Evolutionary conservation across 92 coral and sea anemone genomes (phyloP).

Genomic region (Parazoanthus atlanticus): DNA sequence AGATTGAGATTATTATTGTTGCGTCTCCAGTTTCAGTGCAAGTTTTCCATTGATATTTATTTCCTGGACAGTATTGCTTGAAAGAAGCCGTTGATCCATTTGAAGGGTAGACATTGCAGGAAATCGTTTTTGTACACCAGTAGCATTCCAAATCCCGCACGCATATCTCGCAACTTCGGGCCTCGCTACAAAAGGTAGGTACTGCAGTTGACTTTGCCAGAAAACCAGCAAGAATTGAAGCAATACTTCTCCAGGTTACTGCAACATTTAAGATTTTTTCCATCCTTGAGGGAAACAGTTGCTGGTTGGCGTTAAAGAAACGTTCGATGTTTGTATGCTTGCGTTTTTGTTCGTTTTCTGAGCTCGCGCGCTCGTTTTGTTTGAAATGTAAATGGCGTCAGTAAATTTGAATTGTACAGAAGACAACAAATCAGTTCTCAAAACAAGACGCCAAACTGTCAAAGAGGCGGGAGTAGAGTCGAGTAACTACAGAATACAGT

Average conservation of each 20-base stretch:
- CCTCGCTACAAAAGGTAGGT: slow-evolving; percentile 19
- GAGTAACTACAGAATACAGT: no score
- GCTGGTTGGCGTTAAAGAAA: not conserved
- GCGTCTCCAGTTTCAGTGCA: slow-evolving; percentile 13
- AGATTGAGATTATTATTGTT: slow-evolving; percentile 20
- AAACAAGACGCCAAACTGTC: no score
- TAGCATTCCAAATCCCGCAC: slow-evolving; percentile 38
- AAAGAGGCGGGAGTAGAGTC: no score
- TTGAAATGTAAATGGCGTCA: not conserved
- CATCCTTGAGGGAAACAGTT: not conserved
- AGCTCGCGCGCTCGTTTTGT: not conserved
- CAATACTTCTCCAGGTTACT: not conserved
- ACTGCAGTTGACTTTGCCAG: not conserved
- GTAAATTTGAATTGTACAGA: not conserved
- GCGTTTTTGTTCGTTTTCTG: slow-evolving; percentile 21
- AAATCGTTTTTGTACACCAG: slow-evolving; percentile 13
- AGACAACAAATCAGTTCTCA: no score
- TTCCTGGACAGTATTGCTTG: slow-evolving; percentile 18
- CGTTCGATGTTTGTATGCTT: not conserved
- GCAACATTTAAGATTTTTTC: not conserved
- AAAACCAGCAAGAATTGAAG: not conserved
- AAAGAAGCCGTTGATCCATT: slow-evolving; percentile 4
- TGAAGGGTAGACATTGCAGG: slow-evolving; percentile 23
- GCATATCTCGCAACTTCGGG: slow-evolving; percentile 24
- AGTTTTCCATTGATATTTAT: slow-evolving; percentile 19